Percentiles rank a stretch among this genome's conserved stretches.
phyloP scores from a whole-genome alignment of 2,113 vertebrate species.

The Oryzias celebensis region DNA sequence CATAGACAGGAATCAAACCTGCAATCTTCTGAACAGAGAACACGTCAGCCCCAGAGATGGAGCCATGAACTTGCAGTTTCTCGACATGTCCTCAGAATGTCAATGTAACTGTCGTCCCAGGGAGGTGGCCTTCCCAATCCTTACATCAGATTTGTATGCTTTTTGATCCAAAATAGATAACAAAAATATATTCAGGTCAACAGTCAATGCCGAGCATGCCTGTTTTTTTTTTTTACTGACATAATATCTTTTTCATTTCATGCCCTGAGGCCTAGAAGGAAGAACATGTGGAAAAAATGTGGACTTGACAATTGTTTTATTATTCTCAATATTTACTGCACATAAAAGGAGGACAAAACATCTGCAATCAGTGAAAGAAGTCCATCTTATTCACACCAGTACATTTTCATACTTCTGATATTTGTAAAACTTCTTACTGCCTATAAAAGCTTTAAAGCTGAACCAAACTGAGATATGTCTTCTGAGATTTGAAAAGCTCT shows the following conservation, averaged over 20 bases:
- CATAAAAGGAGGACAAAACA: neutral
- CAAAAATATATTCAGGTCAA: constrained; percentile 41
- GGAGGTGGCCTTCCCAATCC: constrained; percentile 8
- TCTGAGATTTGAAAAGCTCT: no score
- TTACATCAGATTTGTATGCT: constrained; percentile 48
- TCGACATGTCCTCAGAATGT: constrained; percentile 5
- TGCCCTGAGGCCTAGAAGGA: constrained; percentile 29
- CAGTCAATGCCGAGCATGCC: constrained; percentile 42
- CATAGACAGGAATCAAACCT: no score
- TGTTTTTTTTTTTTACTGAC: constrained; percentile 42
- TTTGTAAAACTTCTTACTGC: no score
- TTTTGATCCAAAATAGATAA: constrained; percentile 46
- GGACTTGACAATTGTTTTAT: constrained; percentile 28
- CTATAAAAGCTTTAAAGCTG: no score
- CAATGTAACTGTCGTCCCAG: constrained; percentile 3
- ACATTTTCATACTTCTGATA: no score
- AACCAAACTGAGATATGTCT: no score
- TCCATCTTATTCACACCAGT: no score
- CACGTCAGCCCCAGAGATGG: constrained; percentile 13
- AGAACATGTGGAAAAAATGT: constrained; percentile 17
- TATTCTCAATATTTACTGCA: constrained; percentile 10
- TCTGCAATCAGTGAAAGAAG: no score
- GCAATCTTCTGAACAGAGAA: neutral
- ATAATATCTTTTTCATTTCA: constrained; percentile 22
- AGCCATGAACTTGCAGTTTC: constrained; percentile 37